These are phyloP conservation scores for Trematocara caparti DNA, from an alignment of 2,797 vertebrate genomes.

Conservation along the genomic window DNA sequence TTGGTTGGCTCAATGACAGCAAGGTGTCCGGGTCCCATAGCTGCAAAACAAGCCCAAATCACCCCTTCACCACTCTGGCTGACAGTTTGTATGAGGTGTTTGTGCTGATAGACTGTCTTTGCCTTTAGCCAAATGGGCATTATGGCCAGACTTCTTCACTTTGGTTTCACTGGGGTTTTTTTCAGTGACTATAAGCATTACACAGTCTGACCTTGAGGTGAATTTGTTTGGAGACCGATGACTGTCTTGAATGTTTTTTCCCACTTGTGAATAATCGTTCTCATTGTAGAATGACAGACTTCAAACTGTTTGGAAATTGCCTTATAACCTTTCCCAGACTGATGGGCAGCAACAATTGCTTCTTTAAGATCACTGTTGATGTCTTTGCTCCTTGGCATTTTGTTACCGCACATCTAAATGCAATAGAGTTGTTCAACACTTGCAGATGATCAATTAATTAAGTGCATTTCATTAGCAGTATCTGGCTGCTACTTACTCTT, in stretches of 20 bases:
- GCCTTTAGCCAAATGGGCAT: neutral
- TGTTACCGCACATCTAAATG: neutral
- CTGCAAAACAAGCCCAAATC: neutral
- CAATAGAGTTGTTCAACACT: neutral
- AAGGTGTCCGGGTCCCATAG: neutral
- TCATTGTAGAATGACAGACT: neutral
- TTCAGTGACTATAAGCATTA: neutral
- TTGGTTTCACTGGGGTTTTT: neutral
- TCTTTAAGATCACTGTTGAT: neutral
- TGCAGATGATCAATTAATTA: neutral
- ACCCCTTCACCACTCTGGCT: neutral
- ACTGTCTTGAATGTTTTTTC: neutral
- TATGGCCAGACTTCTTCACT: neutral
- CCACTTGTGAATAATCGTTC: neutral
- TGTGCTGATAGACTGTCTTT: neutral
- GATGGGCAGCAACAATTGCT: neutral
- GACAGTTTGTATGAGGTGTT: neutral
- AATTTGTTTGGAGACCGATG: neutral
- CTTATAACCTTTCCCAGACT: neutral
- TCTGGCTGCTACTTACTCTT: neutral
- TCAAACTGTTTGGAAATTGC: neutral
- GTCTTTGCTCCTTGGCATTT: neutral
- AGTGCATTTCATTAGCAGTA: neutral
- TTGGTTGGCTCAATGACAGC: neutral
- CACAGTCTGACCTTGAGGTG: neutral